Conservation (phyloP, 2,888 invertebrate species). For the Stenolophus ochropezus region DNA sequence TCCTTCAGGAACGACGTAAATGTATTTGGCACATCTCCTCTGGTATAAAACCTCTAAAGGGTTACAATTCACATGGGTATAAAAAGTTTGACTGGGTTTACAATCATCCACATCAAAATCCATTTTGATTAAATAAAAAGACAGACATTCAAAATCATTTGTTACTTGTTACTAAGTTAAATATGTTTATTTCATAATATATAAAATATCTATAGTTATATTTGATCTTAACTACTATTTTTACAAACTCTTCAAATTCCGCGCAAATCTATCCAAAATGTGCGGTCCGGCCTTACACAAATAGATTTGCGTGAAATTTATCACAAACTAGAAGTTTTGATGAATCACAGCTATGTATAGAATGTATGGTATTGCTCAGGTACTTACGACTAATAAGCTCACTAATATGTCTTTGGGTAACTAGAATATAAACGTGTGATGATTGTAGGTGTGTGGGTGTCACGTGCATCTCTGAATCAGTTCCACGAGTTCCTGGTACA, state of each 20-base stretch:
- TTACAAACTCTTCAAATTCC: slow-evolving; percentile 8
- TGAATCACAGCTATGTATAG: slow-evolving; percentile 56
- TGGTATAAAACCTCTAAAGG: slow-evolving; percentile 69
- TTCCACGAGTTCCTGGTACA: slow-evolving; percentile 81
- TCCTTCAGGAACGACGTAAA: slow-evolving; percentile 79
- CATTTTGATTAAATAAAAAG: not conserved
- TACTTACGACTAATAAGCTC: slow-evolving; percentile 45
- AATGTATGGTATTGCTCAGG: slow-evolving; percentile 57
- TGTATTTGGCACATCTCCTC: slow-evolving; percentile 73
- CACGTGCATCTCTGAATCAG: slow-evolving; percentile 73
- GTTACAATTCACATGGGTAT: slow-evolving; percentile 4
- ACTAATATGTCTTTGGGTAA: slow-evolving; percentile 47
- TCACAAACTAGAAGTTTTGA: no score
- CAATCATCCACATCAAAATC: not conserved
- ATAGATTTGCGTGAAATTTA: slow-evolving; percentile 13
- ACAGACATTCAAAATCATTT: not conserved
- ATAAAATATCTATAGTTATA: slow-evolving; percentile 21
- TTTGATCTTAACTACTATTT: not conserved
- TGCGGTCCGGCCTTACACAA: slow-evolving; percentile 18
- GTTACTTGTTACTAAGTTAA: not conserved
- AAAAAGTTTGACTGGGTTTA: slow-evolving; percentile 1
- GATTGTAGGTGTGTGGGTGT: slow-evolving; percentile 6
- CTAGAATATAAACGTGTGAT: not conserved
- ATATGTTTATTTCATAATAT: slow-evolving; percentile 8
- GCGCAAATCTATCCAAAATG: slow-evolving; percentile 9